Conservation (phyloP, 1,140 invertebrate genomes). For the Drosophila mauritiana region DNA sequence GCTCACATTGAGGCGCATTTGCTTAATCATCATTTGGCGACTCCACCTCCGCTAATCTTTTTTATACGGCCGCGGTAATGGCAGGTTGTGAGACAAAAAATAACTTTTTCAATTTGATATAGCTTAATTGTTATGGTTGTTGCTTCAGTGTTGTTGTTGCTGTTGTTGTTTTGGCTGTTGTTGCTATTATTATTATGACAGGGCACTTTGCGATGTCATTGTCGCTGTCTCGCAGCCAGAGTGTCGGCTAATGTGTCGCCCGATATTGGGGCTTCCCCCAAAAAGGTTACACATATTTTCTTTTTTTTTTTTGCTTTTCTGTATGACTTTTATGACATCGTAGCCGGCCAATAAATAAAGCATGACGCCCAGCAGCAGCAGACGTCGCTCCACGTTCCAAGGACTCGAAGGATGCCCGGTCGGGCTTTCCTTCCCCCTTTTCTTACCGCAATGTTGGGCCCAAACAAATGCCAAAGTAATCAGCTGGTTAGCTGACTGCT, state of each 20-base stretch:
- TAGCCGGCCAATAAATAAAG: conserved; percentile 73
- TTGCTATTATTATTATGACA: conserved; percentile 65
- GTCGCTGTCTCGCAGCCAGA: conserved; percentile 64
- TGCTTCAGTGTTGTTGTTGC: conserved; percentile 10
- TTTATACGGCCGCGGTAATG: conserved; percentile 13
- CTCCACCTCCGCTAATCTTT: background rate
- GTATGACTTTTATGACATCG: conserved; percentile 76
- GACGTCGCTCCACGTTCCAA: conserved; percentile 9
- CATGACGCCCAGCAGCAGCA: conserved; percentile 35
- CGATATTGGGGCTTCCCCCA: conserved; percentile 62
- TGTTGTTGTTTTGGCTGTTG: conserved; percentile 40
- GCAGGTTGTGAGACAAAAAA: conserved; percentile 57
- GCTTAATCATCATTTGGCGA: conserved; percentile 6
- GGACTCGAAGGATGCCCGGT: conserved; percentile 7
- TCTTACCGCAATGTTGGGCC: conserved; percentile 39
- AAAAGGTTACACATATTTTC: conserved; percentile 44
- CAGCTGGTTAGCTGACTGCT: conserved; percentile 64
- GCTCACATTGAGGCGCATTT: conserved; percentile 37
- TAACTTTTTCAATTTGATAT: conserved; percentile 79
- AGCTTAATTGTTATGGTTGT: conserved; percentile 75
- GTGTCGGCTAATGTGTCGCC: conserved; percentile 58
- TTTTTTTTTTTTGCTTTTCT: conserved; percentile 41
- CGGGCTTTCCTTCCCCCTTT: background rate
- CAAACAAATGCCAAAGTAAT: conserved; percentile 80
- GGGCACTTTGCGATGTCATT: conserved; percentile 75